Percentiles rank a stretch among this genome's conserved stretches.
Evolutionary conservation across 2,113 vertebrate genomes (phyloP).

Genomic region (Caranx melampygus): DNA sequence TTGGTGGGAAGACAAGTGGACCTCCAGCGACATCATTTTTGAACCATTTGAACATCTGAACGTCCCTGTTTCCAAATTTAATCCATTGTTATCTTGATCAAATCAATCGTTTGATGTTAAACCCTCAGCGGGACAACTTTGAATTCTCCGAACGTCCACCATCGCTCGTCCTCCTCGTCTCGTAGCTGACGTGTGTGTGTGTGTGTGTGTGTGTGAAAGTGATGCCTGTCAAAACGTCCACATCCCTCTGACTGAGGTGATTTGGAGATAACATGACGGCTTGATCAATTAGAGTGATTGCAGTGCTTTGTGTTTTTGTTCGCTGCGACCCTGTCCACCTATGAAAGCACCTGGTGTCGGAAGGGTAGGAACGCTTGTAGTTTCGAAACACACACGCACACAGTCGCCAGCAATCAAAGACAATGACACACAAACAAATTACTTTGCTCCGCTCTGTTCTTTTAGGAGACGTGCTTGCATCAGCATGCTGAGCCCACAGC

Average conservation of each 20-base stretch:
- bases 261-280: neutral
- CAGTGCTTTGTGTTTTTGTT: constrained; percentile 37
- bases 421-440: constrained; percentile 74
- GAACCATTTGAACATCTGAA: constrained; percentile 35
- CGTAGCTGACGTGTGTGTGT: neutral
- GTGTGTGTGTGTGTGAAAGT: neutral
- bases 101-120: constrained; percentile 27
- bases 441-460: constrained; percentile 64
- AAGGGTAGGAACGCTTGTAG: constrained; percentile 1
- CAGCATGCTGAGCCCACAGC: constrained; percentile 80
- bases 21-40: neutral
- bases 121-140: constrained; percentile 1
- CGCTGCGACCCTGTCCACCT: neutral
- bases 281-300: constrained; percentile 46
- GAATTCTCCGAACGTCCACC: constrained; percentile 20
- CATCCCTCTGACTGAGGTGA: constrained; percentile 13
- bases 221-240: constrained; percentile 24
- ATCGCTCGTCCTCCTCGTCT: neutral
- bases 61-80: constrained; percentile 19
- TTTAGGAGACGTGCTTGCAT: constrained; percentile 68
- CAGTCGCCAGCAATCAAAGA: constrained; percentile 60
- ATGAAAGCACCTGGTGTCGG: neutral
- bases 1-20: constrained; percentile 22
- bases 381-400: constrained; percentile 21
- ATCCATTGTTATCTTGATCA: constrained; percentile 31